These are phyloP conservation scores for Esperia sulphurella DNA, from an alignment of 2,888 invertebrate species.

Conservation along the genomic window DNA sequence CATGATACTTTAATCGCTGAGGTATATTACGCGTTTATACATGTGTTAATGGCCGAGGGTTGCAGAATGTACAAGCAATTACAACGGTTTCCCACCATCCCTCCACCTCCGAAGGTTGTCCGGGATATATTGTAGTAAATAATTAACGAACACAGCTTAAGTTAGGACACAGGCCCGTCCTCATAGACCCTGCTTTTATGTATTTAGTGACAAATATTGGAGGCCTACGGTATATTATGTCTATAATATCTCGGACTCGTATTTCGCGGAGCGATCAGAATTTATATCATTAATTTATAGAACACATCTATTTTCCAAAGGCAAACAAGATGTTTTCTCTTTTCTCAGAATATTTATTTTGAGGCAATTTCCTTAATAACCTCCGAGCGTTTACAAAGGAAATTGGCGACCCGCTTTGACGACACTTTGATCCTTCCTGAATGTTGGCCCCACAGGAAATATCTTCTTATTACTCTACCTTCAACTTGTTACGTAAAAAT, in stretches of 20 bases:
- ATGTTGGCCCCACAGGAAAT: slow-evolving; percentile 33
- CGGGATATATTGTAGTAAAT: slow-evolving; percentile 56
- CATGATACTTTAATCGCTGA: neutral
- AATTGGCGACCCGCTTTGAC: slow-evolving; percentile 48
- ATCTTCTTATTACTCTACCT: slow-evolving; percentile 14
- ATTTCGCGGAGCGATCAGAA: slow-evolving; percentile 24
- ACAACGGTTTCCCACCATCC: slow-evolving; percentile 37
- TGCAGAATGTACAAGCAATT: slow-evolving; percentile 52
- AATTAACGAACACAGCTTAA: slow-evolving; percentile 54
- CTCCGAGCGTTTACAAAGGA: slow-evolving; percentile 46
- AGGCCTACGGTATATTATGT: slow-evolving; percentile 32
- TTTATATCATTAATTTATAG: slow-evolving; percentile 43
- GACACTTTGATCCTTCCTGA: slow-evolving; percentile 44
- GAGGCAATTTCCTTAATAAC: slow-evolving; percentile 54
- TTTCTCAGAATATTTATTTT: slow-evolving; percentile 43
- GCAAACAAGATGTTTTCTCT: slow-evolving; percentile 32
- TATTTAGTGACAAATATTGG: slow-evolving; percentile 52
- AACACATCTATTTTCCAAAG: slow-evolving; percentile 21
- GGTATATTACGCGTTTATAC: neutral
- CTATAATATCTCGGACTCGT: neutral
- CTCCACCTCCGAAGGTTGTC: slow-evolving; percentile 31
- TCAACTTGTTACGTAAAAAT: slow-evolving; percentile 10
- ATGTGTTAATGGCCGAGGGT: slow-evolving; percentile 19
- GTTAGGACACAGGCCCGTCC: slow-evolving; percentile 37
- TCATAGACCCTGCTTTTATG: slow-evolving; percentile 40